Evolutionary conservation across 1,140 invertebrate genomes (phyloP), one percentile per base, ranked within the genome.

Genomic region (Anastrepha ludens): DNA sequence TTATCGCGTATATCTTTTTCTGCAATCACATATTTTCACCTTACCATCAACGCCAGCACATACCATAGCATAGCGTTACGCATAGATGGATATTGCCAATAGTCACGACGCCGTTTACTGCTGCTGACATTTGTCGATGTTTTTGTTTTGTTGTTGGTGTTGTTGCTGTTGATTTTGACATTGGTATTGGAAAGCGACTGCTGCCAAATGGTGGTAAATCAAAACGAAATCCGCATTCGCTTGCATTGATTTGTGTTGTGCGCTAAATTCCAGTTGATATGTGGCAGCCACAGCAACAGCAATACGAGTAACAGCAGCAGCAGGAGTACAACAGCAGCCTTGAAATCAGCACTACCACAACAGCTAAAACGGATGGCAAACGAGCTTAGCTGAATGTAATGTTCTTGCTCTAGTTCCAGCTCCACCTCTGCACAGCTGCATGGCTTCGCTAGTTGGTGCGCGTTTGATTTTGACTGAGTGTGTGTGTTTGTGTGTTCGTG

Each of bases 201-300:
- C 41, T 74, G 67, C 9, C 67, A 74, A 74, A 74, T 74, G 41
- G 39, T 44, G 67, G 39, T 74, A 74, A 74, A 74, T 74, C 67
- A 74, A 74, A 74, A 41, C 67, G 67, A 74, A 74, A 74, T 74
- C 67, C 67, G 67, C 67, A 15, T 47, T 17, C 67, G 67, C 41
- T 74, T 41, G 67, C 41, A 47, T 74, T 74, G 67, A 74, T 74
- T 74, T 74, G 67, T 74, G 67, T 74, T 74, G 67, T 74, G 41
- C 67, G 41, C 67, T 74, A 74, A 74, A 74, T 47, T 74, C 67
- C 67, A 74, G 29, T 74, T 74, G 67, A 74, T 74, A 47, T 74
- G 67, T 74, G 67, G 67, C 67, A 74, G 29, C 41, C 13, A 44
- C 67, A 44, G 3, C 41, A 44, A 3, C 29, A 67, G 29, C n/a